These are phyloP conservation scores for Gila orcuttii DNA, from an alignment of 2,113 vertebrate species.

Conservation along the genomic window DNA sequence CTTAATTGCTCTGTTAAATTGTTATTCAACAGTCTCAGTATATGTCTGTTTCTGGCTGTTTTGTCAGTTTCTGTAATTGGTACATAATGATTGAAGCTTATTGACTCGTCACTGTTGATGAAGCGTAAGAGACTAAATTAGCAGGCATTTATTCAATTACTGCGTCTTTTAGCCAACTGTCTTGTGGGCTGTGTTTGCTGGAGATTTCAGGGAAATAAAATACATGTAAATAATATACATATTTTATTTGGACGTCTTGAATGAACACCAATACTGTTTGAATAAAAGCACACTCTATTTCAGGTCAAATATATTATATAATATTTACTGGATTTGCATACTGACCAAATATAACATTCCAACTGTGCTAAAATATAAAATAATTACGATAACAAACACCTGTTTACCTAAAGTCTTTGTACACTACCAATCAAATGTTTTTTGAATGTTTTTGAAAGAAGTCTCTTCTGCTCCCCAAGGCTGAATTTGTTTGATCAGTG, in stretches of 20 bases:
- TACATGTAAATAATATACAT: background rate
- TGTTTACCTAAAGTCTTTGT: background rate
- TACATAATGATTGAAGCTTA: conserved; percentile 29
- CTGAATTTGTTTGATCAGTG: background rate
- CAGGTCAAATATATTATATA: background rate
- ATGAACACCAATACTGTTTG: too few species aligned
- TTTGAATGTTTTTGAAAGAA: background rate
- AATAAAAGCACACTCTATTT: background rate
- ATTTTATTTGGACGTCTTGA: background rate
- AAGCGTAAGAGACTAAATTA: conserved; percentile 24
- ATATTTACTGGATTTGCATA: background rate
- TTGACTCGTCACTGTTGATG: conserved; percentile 26
- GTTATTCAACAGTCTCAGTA: conserved; percentile 30
- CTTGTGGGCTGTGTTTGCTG: background rate
- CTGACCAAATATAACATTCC: background rate
- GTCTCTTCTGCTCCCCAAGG: background rate
- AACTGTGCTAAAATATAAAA: background rate
- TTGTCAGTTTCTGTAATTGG: conserved; percentile 47
- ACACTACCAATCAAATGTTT: background rate
- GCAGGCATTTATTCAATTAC: conserved; percentile 18
- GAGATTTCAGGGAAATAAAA: background rate
- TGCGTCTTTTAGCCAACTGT: background rate
- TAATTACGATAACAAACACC: background rate
- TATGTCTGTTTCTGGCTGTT: conserved; percentile 41
- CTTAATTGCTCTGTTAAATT: conserved; percentile 42